Base-by-base conservation (phyloP, 2,888 invertebrate genomes). In the Eueremaeus valkanovi region DNA sequence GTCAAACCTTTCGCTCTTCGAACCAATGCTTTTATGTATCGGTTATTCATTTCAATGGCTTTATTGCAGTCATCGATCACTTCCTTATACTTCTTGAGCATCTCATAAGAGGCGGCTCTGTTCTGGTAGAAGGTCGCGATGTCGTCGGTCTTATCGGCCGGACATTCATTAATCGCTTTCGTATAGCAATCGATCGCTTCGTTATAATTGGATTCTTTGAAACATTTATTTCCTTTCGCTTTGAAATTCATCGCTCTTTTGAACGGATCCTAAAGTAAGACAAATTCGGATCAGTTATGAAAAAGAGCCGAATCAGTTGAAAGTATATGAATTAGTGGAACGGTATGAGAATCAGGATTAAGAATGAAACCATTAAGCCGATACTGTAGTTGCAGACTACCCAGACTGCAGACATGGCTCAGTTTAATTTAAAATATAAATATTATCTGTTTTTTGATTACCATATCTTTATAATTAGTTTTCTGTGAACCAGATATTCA, bases 61-160 rank as follows among this genome's bases (percentile, higher is more conserved):
- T 88, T 88, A 0, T 90, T 88, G 82, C 95, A 95, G 83, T 96
- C 95, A 78, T 89, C 88, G 81, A 92, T 90, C 0, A 95, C 94
- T 79, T 90, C 87, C 77, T 88, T 88, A 87, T 90, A 92, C 84
- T 92, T 91, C 84, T 90, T 73, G 84, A 85, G 79, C 21, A 80
- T 92, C 84, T 96, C 96, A 84, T 93, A 93, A 61, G 95, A 92
- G 21, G 96, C 97, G 16, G 96, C 97, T 81, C 95, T 89, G 83
- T 97, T 97, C 84, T 97, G 97, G 84, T 94, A 95, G 84, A 93
- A 95, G 21, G 93, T 95, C 0, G 96, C 90, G 75, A 95, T 85
- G 80, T 92, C 93, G 0, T 87, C 87, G 33, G 86, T 86, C 80
- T 90, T 88, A 75, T 91, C 83, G 3, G 78, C 61, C 0, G 86